Evolutionary conservation across 2,113 vertebrate species (phyloP), one percentile per base, ranked within the genome.

Genomic region (Lophius piscatorius): DNA sequence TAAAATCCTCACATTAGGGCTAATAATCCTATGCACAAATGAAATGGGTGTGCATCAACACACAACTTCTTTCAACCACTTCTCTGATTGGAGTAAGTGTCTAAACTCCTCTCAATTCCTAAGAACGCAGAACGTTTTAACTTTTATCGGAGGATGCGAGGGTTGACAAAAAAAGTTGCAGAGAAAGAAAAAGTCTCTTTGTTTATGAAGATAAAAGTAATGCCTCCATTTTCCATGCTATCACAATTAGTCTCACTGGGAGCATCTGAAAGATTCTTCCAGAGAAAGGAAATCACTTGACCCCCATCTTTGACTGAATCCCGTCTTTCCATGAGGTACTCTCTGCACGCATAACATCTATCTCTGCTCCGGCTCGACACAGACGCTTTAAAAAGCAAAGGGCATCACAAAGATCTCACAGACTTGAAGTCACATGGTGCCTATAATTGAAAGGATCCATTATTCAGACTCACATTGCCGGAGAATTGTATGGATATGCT

Each of bases 121-220:
- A 56, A 74, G 67, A 80, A 61, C 64, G 78, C 35, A 55, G 9
- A 57, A 24, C 45, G 76, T 76, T 50, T 80, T 67, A 35, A 31
- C 50, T 57, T 70, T 52, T 63, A 81, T 80, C 72, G 48, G 34
- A 20, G 29, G 49, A 59, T 41, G n/a, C 38, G 50, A 70, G 45
- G 72, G 63, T 17, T 41, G 44, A 80, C 40, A 7, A 38, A 55
- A 67, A 70, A 65, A 47, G 13, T 17, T 63, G 41, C 10, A 66
- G 60, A 59, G 76, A 80, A 82, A 79, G 62, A 90, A 85, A 70
- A 85, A 78, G 77, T 68, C 78, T 87, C 87, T 87, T 90, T 90
- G 90, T 90, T 73, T 80, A 87, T 76, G 54, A 78, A 84, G 85
- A 89, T 86, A 74, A 87, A 91, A 88, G 84, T 80, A 83, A 82